Base-by-base conservation (phyloP, 2,888 invertebrate species). In the Meloe dianella region DNA sequence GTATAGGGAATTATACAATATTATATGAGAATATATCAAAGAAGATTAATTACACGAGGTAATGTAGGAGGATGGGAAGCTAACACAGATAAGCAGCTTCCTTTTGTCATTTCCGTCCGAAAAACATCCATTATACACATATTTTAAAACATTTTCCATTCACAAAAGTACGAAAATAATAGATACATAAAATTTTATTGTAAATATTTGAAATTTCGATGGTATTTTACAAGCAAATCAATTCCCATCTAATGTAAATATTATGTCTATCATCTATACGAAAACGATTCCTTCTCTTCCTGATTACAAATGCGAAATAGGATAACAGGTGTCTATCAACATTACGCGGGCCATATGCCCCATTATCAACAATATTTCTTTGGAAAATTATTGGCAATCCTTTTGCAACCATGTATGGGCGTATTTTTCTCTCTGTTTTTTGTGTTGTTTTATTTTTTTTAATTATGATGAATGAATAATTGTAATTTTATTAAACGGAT, bases 11-110 rank as follows among this genome's bases (percentile, higher is more conserved):
- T 41, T 41, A 17, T 47, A 47, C 8, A 20, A 47, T 41, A 35
- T 41, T 17, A 17, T 20, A 47, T 20, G 47, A 9, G 12, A 47
- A 51, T 51, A 51, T 51, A 72, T 72, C 70, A 69, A 65, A 65
- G 61, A 60, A 73, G 73, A 74, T 74, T 69, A 69, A 66, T 65
- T 74, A 73, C 74, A 74, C 75, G 77, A 74, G 73, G 70, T 75
- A 61, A 71, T 71, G 76, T 74, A 73, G 75, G 75, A 75, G 74
- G 22, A 51, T 77, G 75, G 75, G 77, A 75, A 75, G 71, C 74
- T 69, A 41, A 69, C 57, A 61, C 10, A 57, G 77, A 77, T 77
- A 77, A 65, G 61, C 59, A 51, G 65, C 67, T 73, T 75, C 75
- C 77, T 74, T 72, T 60, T 61, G 61, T 47, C 62, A 71, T 69